Conservation (phyloP, 1,140 invertebrate genomes). For the Pararge aegeria region DNA sequence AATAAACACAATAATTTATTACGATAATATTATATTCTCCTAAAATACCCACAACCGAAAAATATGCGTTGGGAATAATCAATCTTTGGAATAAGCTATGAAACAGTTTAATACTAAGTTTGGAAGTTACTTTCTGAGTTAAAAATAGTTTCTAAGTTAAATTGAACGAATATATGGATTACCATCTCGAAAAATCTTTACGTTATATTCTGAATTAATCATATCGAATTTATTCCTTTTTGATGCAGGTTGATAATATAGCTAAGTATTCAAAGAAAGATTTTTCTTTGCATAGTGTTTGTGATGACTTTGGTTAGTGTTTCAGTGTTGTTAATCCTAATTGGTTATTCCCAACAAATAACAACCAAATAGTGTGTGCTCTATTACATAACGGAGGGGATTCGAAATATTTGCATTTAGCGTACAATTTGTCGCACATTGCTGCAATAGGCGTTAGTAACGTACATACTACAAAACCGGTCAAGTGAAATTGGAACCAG, state of each 20-base stretch:
- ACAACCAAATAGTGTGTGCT: slow-evolving; percentile 29
- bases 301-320: slow-evolving; percentile 4
- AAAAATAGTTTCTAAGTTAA: no score
- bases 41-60: slow-evolving; percentile 47
- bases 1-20: not conserved
- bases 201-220: no score
- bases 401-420: slow-evolving; percentile 8
- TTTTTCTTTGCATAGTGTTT: not conserved
- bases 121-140: no score
- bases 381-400: slow-evolving; percentile 46
- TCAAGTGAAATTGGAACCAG: no score
- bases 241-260: no score
- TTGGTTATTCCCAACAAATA: slow-evolving; percentile 37
- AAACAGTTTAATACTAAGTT: no score
- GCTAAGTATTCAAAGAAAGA: no score
- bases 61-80: slow-evolving; percentile 52
- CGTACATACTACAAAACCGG: no score
- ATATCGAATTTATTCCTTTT: no score
- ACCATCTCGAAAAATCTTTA: no score
- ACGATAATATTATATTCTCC: not conserved
- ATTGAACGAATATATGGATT: no score
- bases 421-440: not conserved
- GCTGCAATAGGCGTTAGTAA: no score
- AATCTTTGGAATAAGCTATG: slow-evolving; percentile 18
- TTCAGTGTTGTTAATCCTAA: slow-evolving; percentile 2